Evolutionary conservation across 2,113 vertebrate species (phyloP), one percentile per base, ranked within the genome.

Genomic region (Morone chrysops): DNA sequence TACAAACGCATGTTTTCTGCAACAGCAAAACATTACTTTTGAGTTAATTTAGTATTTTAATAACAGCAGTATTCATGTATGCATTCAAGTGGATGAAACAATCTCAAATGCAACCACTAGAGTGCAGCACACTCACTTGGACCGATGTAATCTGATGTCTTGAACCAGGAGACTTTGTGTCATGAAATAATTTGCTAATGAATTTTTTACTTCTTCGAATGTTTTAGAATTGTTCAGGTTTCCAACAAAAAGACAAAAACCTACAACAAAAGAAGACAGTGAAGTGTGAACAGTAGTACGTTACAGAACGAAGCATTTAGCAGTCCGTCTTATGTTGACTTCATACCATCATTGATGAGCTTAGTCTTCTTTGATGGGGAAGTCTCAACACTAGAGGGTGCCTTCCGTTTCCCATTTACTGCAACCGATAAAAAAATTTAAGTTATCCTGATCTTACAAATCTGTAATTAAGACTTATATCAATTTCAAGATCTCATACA

Each of bases 1-100:
- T 22, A 94, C 31, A 84, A 75, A 66, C 0, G 91, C 93, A n/a
- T 89, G 75, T 78, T 87, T 94, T 65, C 94, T 94, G 65, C n/a
- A 85, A 83, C 8, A 83, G 20, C 18, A 86, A 43, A 83, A 80
- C 43, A 36, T 40, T 0, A n/a, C 0, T 20, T 53, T 6, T 48
- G 2, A 67, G 54, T 65, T 54, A 0, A 43, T 47, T 79, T 17
- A 3, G 5, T n/a, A 41, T 51, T 56, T 45, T 9, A 22, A 10
- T 0, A 31, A 47, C 48, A 75, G 40, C 22, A 80, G 31, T 2
- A 6, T 43, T 51, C 5, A 38, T 14, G 31, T 47, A 47, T 47
- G 13, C 11, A 47, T 59, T 0, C 8, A 51, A 22, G 31, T 31
- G 10, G 20, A 56, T 31, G 6, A 31, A 2, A 57, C 41, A 25